phyloP scores from a whole-genome alignment of 2,888 invertebrate genomes.

The Bedellia somnulentella region DNA sequence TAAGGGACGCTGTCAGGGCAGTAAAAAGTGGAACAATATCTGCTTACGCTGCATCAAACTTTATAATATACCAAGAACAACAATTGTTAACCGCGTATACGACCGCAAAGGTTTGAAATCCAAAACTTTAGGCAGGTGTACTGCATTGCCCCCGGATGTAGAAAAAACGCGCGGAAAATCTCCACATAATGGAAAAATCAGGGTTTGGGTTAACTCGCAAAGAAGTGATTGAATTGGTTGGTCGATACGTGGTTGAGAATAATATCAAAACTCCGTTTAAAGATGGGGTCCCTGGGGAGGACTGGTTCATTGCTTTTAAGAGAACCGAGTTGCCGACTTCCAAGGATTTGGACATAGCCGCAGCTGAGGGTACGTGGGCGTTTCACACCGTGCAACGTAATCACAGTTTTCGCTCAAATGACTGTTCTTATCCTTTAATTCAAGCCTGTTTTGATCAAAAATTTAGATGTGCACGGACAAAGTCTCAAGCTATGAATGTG shows the following conservation, averaged over 20 bases:
- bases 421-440: too few relatives aligned
- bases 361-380: too few relatives aligned
- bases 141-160: constrained; percentile 12
- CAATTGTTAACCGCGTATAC: constrained; percentile 11
- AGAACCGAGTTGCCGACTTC: too few relatives aligned
- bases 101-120: constrained; percentile 11
- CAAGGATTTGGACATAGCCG: too few relatives aligned
- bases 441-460: constrained; percentile 16
- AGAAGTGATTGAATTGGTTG: constrained; percentile 14
- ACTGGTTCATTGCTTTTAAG: constrained; percentile 15
- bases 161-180: constrained; percentile 12
- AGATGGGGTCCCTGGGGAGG: constrained; percentile 14
- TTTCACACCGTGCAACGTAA: too few relatives aligned
- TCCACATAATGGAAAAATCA: constrained; percentile 16
- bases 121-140: constrained; percentile 11
- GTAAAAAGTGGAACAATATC: constrained; percentile 8
- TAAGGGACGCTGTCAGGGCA: constrained; percentile 9
- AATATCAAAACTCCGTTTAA: constrained; percentile 15
- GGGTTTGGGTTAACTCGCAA: constrained; percentile 16
- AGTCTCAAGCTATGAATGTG: constrained; percentile 19
- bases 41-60: constrained; percentile 8
- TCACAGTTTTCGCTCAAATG: too few relatives aligned
- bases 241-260: constrained; percentile 13
- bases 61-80: constrained; percentile 12
- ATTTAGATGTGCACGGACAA: constrained; percentile 20